Evolutionary conservation across 2,888 invertebrate species (phyloP).

Genomic region (Punctoribates punctum): DNA sequence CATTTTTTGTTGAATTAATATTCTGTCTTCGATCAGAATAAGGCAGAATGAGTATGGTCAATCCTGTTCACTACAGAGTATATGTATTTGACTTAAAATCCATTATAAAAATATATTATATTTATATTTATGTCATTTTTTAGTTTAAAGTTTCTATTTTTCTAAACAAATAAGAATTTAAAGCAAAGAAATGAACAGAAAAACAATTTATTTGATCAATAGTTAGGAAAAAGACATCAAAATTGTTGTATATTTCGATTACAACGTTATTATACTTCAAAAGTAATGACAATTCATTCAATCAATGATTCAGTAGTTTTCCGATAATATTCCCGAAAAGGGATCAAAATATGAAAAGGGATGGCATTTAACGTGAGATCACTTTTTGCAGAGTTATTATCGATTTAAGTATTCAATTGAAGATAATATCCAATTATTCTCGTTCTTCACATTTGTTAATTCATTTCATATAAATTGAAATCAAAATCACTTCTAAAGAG

Average conservation of each 20-base stretch:
- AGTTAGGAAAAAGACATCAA: constrained; percentile 8
- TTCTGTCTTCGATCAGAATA: too few relatives aligned
- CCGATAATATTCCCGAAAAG: neutral
- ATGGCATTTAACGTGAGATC: too few relatives aligned
- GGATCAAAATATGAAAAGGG: neutral
- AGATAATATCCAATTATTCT: too few relatives aligned
- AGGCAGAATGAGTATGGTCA: too few relatives aligned
- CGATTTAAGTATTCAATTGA: too few relatives aligned
- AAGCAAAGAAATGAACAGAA: neutral
- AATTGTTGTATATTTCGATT: neutral
- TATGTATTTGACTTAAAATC: too few relatives aligned
- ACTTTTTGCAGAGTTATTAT: too few relatives aligned
- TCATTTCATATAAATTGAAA: neutral
- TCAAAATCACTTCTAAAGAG: neutral
- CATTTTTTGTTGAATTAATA: too few relatives aligned
- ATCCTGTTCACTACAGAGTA: too few relatives aligned
- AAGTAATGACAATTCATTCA: neutral
- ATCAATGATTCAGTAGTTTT: constrained; percentile 4
- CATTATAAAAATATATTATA: neutral
- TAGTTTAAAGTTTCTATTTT: neutral
- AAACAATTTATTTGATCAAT: constrained; percentile 28
- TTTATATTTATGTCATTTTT: neutral
- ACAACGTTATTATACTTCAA: neutral
- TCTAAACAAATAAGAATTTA: neutral
- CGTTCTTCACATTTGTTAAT: too few relatives aligned